Conservation (phyloP, 1,140 invertebrate genomes). For the Meteorus sp. region DNA sequence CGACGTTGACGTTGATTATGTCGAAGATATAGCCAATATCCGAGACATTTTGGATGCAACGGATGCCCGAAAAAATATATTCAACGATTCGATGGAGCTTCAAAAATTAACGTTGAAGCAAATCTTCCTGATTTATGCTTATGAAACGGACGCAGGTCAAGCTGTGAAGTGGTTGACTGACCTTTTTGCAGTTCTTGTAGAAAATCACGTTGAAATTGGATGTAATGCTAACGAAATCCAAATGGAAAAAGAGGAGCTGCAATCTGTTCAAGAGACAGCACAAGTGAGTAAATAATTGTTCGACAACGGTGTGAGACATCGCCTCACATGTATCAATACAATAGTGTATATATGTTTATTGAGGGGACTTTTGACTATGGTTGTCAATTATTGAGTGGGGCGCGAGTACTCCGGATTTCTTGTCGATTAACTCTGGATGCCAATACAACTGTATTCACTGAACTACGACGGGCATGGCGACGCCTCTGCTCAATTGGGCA, state of each 20-base stretch:
- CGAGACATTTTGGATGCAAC: constrained; percentile 70
- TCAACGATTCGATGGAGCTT: constrained; percentile 70
- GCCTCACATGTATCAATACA: background rate
- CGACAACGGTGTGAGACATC: background rate
- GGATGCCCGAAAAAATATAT: constrained; percentile 66
- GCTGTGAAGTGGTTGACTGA: constrained; percentile 76
- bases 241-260: constrained; percentile 73
- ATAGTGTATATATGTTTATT: constrained; percentile 5
- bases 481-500: constrained; percentile 70
- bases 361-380: constrained; percentile 81
- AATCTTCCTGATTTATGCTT: constrained; percentile 72
- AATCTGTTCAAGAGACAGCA: constrained; percentile 76
- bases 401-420: constrained; percentile 72
- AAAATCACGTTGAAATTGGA: constrained; percentile 72
- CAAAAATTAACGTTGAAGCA: constrained; percentile 77
- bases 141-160: constrained; percentile 75
- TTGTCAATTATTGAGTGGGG: constrained; percentile 73
- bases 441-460: constrained; percentile 60
- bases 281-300: constrained; percentile 53
- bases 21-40: constrained; percentile 71
- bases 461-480: constrained; percentile 71
- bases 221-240: constrained; percentile 74
- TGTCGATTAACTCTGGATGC: constrained; percentile 67
- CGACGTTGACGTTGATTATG: constrained; percentile 74
- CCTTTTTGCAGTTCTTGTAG: constrained; percentile 70